Evolutionary conservation across 2,888 invertebrate genomes (phyloP).

Genomic region (Sympetrum striolatum): DNA sequence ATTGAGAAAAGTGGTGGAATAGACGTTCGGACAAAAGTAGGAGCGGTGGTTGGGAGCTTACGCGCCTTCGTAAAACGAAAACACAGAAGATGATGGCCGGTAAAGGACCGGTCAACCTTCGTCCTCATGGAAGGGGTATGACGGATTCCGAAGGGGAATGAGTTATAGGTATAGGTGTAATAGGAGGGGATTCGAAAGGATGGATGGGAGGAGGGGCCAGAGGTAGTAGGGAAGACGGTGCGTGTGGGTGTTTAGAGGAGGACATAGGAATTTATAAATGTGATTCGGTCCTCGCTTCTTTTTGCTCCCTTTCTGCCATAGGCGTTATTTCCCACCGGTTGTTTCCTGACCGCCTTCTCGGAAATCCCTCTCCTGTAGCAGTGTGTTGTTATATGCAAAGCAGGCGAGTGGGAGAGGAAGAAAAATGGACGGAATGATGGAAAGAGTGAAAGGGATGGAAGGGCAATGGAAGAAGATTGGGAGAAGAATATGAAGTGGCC

Average conservation of each 20-base stretch:
- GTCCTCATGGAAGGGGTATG: neutral
- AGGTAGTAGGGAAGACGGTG: neutral
- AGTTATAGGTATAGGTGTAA: neutral
- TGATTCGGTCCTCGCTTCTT: conserved; percentile 24
- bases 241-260: conserved; percentile 38
- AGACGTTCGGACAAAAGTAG: neutral
- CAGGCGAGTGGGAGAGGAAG: neutral
- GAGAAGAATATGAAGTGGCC: no score
- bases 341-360: neutral
- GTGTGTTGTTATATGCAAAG: conserved; percentile 41
- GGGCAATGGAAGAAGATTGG: neutral
- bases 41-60: neutral
- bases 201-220: neutral
- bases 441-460: neutral
- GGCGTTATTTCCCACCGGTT: conserved; percentile 16
- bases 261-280: conserved; percentile 40
- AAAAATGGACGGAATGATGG: neutral
- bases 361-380: neutral
- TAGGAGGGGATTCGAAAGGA: neutral
- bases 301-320: conserved; percentile 31
- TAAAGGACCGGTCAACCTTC: neutral
- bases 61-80: neutral
- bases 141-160: neutral
- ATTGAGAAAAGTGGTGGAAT: no score
- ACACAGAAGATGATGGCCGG: neutral